Conservation (phyloP, 2,797 vertebrate species). For the Poeciliopsis presidionis region DNA sequence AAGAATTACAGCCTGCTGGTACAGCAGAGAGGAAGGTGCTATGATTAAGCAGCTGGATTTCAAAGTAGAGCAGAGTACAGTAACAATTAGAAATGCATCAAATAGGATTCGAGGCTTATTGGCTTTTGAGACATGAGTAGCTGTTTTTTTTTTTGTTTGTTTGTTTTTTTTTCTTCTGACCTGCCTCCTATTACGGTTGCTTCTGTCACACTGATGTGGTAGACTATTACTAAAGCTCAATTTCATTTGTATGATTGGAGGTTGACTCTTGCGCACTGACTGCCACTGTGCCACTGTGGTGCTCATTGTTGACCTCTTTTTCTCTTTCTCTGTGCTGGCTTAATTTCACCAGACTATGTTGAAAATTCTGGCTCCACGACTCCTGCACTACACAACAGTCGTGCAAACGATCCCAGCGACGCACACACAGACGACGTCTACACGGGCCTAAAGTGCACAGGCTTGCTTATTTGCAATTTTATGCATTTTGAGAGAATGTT, state of each 20-base stretch:
- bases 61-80: slow-evolving; percentile 17
- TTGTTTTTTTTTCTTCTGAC: not conserved
- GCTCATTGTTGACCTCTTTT: slow-evolving; percentile 28
- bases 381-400: not conserved
- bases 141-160: not conserved
- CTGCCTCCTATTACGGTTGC: slow-evolving; percentile 36
- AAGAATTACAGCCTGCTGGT: slow-evolving; percentile 33
- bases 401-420: slow-evolving; percentile 5
- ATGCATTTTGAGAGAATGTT: slow-evolving; percentile 50
- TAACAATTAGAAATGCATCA: not conserved
- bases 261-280: slow-evolving; percentile 41
- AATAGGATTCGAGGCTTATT: slow-evolving; percentile 6
- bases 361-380: slow-evolving; percentile 31
- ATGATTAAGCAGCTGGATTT: slow-evolving; percentile 14
- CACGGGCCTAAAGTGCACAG: slow-evolving; percentile 1
- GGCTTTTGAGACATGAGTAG: slow-evolving; percentile 1
- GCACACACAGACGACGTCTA: not conserved
- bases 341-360: slow-evolving; percentile 64
- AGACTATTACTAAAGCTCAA: slow-evolving; percentile 40
- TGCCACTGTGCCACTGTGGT: slow-evolving; percentile 7
- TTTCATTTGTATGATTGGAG: slow-evolving; percentile 58
- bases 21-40: slow-evolving; percentile 7
- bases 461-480: slow-evolving; percentile 32
- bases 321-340: slow-evolving; percentile 39
- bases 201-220: slow-evolving; percentile 33